phyloP scores from a whole-genome alignment of 2,797 vertebrate species.

The Prunella strophiata region DNA sequence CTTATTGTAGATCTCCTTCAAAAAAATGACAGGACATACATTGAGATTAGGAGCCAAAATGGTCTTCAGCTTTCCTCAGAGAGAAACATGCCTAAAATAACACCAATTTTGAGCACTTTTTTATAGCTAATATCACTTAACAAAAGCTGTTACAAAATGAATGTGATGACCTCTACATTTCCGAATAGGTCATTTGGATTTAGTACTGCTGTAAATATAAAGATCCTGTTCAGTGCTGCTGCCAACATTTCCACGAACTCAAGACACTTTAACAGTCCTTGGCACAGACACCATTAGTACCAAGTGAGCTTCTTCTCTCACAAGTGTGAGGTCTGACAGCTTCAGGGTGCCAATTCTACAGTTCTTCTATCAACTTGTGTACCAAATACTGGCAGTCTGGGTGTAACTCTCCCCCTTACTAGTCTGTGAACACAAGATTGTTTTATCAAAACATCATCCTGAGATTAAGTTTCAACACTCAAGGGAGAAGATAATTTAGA shows the following conservation, averaged over 20 bases:
- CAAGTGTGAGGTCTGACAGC: neutral
- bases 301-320: neutral
- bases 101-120: neutral
- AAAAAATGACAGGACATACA: neutral
- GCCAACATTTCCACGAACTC: neutral
- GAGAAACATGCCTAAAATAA: neutral
- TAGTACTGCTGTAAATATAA: neutral
- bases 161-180: neutral
- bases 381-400: neutral
- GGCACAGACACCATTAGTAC: neutral
- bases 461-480: neutral
- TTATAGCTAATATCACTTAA: constrained; percentile 7
- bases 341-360: neutral
- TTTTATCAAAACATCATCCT: neutral
- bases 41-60: constrained; percentile 11
- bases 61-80: neutral
- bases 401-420: neutral
- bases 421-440: neutral
- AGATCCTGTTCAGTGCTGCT: neutral
- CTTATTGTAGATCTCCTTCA: constrained; percentile 20
- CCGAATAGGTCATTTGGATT: neutral
- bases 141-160: constrained; percentile 9
- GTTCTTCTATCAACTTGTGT: neutral
- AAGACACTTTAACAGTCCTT: neutral
- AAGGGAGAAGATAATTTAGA: neutral